Percentiles rank a stretch among this genome's conserved stretches.
Conservation (phyloP, 2,113 vertebrate species). For the Pionites leucogaster region DNA sequence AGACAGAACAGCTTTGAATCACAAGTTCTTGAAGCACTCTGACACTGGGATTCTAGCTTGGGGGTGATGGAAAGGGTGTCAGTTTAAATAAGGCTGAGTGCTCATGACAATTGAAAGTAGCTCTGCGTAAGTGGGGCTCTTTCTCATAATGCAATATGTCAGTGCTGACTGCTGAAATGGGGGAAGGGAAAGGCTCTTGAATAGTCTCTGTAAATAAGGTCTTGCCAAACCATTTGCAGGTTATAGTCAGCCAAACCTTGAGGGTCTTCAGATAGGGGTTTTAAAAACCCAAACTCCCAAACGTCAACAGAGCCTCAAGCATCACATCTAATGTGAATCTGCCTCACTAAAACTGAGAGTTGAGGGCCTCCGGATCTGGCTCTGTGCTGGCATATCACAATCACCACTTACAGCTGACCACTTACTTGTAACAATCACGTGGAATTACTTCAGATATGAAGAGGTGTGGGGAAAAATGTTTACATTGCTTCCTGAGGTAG, state of each 20-base stretch:
- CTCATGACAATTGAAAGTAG: constrained; percentile 64
- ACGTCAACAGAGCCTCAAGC: neutral
- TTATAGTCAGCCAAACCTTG: constrained; percentile 20
- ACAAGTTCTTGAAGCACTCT: constrained; percentile 50
- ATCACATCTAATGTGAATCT: neutral
- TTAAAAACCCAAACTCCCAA: neutral
- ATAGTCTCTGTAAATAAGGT: constrained; percentile 1
- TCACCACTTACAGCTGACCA: neutral
- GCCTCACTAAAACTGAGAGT: neutral
- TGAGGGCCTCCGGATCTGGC: neutral
- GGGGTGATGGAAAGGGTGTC: constrained; percentile 61
- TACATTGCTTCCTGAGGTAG: neutral
- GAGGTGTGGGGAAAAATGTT: neutral
- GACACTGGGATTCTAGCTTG: constrained; percentile 66
- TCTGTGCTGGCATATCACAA: neutral
- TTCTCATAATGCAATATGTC: constrained; percentile 51
- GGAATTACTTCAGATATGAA: neutral
- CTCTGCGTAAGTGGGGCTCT: constrained; percentile 41
- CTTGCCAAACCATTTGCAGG: constrained; percentile 47
- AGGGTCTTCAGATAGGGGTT: neutral
- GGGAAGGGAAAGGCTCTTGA: constrained; percentile 35
- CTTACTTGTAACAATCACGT: neutral
- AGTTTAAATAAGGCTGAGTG: constrained; percentile 66
- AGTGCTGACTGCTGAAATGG: constrained; percentile 46
- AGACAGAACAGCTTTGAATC: constrained; percentile 33